Evolutionary conservation across 2,797 vertebrate species (phyloP).

Genomic region (Clarias fuscus): DNA sequence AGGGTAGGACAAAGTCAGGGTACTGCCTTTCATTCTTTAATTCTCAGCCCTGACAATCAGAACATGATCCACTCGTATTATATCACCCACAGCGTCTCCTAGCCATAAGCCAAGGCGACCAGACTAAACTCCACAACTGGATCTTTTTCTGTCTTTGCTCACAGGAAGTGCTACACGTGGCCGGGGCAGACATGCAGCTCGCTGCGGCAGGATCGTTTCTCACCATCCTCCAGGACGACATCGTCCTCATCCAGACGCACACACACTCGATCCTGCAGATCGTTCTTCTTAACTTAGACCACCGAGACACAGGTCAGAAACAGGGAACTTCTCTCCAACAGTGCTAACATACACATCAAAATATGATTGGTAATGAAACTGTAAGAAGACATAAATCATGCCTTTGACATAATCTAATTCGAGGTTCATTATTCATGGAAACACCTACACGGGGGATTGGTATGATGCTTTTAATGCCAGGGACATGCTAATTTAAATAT

Average conservation of each 20-base stretch:
- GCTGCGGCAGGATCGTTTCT: constrained; percentile 88
- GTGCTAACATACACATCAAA: not conserved
- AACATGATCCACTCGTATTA: not conserved
- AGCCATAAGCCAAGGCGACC: not conserved
- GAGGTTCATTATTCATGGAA: not conserved
- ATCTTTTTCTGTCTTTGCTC: not conserved
- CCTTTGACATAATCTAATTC: not conserved
- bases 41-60: not conserved
- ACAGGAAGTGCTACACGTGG: constrained; percentile 87
- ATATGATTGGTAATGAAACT: too few relatives aligned
- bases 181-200: constrained; percentile 88
- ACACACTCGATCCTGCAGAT: constrained; percentile 90
- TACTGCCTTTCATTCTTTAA: not conserved
- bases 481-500: too few relatives aligned
- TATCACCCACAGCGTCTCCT: not conserved
- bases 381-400: not conserved
- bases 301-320: constrained; percentile 85
- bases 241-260: constrained; percentile 87
- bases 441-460: not conserved
- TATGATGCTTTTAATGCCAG: too few relatives aligned
- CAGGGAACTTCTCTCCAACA: not conserved
- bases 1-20: constrained; percentile 75
- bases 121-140: not conserved
- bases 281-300: constrained; percentile 89
- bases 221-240: constrained; percentile 90